Evolutionary conservation across 2,113 vertebrate species (phyloP).

Genomic region (Cepphus grylle): DNA sequence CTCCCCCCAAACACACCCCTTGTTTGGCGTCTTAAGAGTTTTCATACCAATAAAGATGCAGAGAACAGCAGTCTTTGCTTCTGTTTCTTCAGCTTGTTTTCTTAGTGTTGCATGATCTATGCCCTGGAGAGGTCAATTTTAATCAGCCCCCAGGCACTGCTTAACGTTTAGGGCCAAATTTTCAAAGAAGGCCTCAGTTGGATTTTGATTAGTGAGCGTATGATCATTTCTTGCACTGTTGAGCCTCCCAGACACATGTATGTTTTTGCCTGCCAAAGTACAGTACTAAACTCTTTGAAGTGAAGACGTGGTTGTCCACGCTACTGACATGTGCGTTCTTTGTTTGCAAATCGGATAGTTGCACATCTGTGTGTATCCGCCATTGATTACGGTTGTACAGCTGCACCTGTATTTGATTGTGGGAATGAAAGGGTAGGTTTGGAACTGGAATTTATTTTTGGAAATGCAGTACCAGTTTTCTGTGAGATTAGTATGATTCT

Average conservation of each 20-base stretch:
- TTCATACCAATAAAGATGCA: constrained; percentile 75
- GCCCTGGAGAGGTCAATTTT: constrained; percentile 68
- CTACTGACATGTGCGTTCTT: constrained; percentile 25
- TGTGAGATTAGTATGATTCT: not conserved
- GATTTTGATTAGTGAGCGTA: constrained; percentile 45
- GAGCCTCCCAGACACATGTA: constrained; percentile 55
- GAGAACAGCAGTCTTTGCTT: constrained; percentile 64
- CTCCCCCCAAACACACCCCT: constrained; percentile 53
- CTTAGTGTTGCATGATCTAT: constrained; percentile 70
- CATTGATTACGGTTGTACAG: not conserved
- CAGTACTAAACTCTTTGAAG: constrained; percentile 51
- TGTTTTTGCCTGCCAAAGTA: constrained; percentile 53
- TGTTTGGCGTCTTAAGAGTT: constrained; percentile 67
- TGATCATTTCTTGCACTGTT: not conserved
- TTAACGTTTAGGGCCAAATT: constrained; percentile 59
- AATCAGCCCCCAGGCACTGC: constrained; percentile 70
- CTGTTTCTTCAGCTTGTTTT: constrained; percentile 69
- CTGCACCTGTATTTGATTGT: constrained; percentile 50
- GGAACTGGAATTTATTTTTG: constrained; percentile 29
- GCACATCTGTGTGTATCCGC: constrained; percentile 40
- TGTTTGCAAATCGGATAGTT: constrained; percentile 21
- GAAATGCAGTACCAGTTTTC: not conserved
- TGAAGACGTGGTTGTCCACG: not conserved
- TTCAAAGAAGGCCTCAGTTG: constrained; percentile 25
- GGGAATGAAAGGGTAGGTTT: not conserved